Evolutionary conservation across 2,113 vertebrate genomes (phyloP).

Genomic region (Otolemur garnettii): DNA sequence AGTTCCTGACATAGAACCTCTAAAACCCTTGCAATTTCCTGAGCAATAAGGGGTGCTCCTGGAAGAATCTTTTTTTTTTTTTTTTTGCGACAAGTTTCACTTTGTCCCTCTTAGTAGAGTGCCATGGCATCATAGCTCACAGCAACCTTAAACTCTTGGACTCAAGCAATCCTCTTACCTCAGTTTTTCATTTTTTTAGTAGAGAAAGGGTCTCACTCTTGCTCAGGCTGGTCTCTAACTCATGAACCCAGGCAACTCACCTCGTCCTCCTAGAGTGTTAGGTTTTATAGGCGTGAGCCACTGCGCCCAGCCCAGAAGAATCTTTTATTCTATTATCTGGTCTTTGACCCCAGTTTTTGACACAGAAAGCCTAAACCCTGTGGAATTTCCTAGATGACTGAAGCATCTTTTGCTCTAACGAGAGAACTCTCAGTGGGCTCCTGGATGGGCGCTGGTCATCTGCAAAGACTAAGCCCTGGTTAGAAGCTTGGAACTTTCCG

Average conservation of each 20-base stretch:
- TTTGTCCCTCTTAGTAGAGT: no score
- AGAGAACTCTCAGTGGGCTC: neutral
- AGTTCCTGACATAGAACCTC: neutral
- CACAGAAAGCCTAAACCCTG: neutral
- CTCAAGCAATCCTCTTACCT: no score
- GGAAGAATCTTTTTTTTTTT: neutral
- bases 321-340: neutral
- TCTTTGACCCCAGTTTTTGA: neutral
- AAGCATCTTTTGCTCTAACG: neutral
- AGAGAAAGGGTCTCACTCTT: no score
- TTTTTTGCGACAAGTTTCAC: no score
- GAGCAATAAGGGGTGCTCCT: neutral
- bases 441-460: neutral
- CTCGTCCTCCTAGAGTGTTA: no score
- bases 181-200: no score
- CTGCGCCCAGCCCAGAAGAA: neutral
- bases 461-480: neutral
- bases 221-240: no score
- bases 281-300: no score
- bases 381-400: neutral
- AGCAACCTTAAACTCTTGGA: no score
- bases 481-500: neutral
- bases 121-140: no score
- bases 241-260: no score
- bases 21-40: neutral